Evolutionary conservation across 1,140 invertebrate species (phyloP).

Genomic region (Zaprionus kolodkinae): DNA sequence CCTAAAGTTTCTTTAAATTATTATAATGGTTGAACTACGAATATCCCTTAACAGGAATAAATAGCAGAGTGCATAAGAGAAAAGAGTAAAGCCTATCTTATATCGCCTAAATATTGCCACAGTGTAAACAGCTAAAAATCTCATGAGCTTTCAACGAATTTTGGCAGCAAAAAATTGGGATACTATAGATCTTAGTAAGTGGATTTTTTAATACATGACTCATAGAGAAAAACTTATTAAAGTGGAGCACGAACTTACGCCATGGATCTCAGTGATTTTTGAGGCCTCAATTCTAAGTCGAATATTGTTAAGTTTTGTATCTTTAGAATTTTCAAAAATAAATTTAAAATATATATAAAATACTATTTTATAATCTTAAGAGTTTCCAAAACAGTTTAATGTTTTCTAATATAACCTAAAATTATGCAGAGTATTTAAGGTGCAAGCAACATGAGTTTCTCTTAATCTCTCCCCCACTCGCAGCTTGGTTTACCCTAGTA

Average conservation of each 20-base stretch:
- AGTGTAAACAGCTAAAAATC: not conserved
- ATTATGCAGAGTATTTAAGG: too few species aligned
- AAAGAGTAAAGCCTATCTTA: too few species aligned
- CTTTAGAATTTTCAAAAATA: too few species aligned
- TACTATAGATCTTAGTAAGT: not conserved
- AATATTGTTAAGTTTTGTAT: too few species aligned
- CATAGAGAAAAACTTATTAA: not conserved
- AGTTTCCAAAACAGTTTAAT: too few species aligned
- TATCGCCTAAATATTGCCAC: not conserved
- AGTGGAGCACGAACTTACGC: not conserved
- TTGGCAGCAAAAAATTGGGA: not conserved
- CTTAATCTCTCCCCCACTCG: not conserved
- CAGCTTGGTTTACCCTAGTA: not conserved
- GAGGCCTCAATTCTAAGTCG: too few species aligned
- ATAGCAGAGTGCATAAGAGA: not conserved
- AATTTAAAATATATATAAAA: too few species aligned
- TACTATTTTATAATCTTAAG: too few species aligned
- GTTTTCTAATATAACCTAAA: too few species aligned
- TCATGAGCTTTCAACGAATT: conserved; percentile 8
- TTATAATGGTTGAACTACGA: too few species aligned
- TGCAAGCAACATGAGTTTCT: too few species aligned
- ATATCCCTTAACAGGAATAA: not conserved
- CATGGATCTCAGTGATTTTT: not conserved
- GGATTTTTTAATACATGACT: not conserved
- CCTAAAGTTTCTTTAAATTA: too few species aligned